Evolutionary conservation across 1,140 invertebrate genomes (phyloP), one percentile per base, ranked within the genome.

Genomic region (Agraylea sexmaculata): DNA sequence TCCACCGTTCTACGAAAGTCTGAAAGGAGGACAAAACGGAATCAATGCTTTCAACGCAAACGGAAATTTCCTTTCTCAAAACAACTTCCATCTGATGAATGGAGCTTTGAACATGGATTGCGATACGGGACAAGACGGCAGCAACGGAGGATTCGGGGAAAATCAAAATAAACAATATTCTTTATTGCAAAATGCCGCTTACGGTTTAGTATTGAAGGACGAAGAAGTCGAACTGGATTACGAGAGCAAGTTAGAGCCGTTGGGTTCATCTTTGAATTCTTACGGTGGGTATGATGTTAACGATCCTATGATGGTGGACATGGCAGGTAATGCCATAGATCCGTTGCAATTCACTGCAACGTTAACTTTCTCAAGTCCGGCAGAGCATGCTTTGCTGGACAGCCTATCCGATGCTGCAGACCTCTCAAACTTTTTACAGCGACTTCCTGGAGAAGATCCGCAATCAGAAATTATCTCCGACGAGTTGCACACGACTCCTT

Each of bases 1-100:
- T 31, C 84, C 84, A 5, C 83, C 84, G 1, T 87, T 88, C 52
- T 86, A 86, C 52, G 83, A 87, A 60, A 85, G 80, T 11, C 66
- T 88, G 0, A 88, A 87, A 58, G 74, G 75, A 34, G 79, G 80
- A 8, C 78, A 78, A 53, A 80, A 79, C 37, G 61, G 56, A 2
- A 55, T 55, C 17, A 61, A 58, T 42, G 62, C 62, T 20, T 74
- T 69, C 43, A 70, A 70, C 51, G 62, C 68, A 3, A 67, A 69
- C 46, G 57, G 68, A 35, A 67, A 57, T 34, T 69, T 70, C 46
- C 34, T 51, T 7, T 56, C 62, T 18, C 39, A 40, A 43, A 70
- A 62, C 45, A 70, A 68, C 46, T 70, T 68, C 42, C 74, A 69
- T 46, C 62, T 77, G 32, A 71, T 73, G 35, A 73, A 70, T 47